Evolutionary conservation across 2,888 invertebrate genomes (phyloP), one percentile per base, ranked within the genome.

Genomic region (Mythimna vitellina): DNA sequence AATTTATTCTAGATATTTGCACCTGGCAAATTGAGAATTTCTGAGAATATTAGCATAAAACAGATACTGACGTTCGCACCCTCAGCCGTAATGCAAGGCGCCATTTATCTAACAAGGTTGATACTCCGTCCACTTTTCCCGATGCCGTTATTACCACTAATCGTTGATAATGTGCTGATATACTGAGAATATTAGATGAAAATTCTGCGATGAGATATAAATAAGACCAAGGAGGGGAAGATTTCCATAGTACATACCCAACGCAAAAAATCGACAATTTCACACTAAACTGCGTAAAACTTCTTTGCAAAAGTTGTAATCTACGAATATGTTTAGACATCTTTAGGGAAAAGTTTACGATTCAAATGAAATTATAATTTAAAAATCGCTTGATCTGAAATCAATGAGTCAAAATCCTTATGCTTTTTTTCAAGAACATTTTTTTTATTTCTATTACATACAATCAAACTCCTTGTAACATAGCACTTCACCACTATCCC

Each of bases 21-120:
- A 72, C 74, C 72, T 53, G 61, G 46, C 58, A 63, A 42, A 51
- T 64, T 65, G 78, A 73, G 73, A 73, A 70, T 76, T 78, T 81
- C 71, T 80, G 65, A 71, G 72, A 82, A 78, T 82, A 88, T 89
- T 87, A 85, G 84, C 89, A 89, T 89, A 88, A 88, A 85, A 81
- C 70, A 83, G 88, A 88, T 88, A 87, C 69, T 77, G 68, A 79
- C 74, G 78, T 80, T 78, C 70, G 70, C 83, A 72, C 79, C 80
- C 69, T 81, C 81, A 85, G 81, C 83, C 82, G 88, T 88, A 87
- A 87, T 81, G 82, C 83, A 73, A 81, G 88, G 84, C 85, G 86
- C 88, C 83, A 77, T 88, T 86, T 90, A 90, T 90, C 88, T 86
- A 70, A 83, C 82, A 81, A 86, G 85, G 85, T 86, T 87, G 87